Evolutionary conservation across 2,113 vertebrate genomes (phyloP).

Genomic region (Paramormyrops kingsleyae): DNA sequence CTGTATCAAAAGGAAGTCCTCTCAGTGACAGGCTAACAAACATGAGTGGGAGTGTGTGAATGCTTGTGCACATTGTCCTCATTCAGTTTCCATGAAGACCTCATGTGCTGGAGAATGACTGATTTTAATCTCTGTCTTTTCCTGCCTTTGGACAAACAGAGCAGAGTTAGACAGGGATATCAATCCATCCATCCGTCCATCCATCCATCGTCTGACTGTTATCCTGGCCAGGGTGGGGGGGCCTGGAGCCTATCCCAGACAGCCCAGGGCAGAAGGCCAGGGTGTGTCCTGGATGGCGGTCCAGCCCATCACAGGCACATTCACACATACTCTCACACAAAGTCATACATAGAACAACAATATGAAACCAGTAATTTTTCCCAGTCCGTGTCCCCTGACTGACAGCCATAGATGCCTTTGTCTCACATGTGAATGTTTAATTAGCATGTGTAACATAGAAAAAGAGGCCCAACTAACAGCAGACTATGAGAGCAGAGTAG

Average conservation of each 20-base stretch:
- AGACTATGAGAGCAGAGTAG: neutral
- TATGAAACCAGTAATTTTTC: neutral
- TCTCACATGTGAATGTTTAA: neutral
- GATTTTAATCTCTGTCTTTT: neutral
- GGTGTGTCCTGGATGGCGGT: neutral
- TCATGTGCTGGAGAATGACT: neutral
- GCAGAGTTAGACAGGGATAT: neutral
- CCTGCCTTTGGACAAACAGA: neutral
- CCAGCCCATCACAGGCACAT: neutral
- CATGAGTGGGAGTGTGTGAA: conserved; percentile 7
- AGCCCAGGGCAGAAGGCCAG: neutral
- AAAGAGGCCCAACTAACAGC: neutral
- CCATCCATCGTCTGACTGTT: neutral
- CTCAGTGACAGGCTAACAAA: neutral
- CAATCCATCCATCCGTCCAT: neutral
- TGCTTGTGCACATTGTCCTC: neutral
- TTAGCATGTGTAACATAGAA: neutral
- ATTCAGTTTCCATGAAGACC: neutral
- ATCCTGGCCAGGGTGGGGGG: neutral
- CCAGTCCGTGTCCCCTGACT: neutral
- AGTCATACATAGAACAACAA: neutral
- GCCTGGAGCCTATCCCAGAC: neutral
- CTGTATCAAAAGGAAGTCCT: neutral
- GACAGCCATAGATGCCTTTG: neutral
- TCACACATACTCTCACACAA: neutral